phyloP scores from a whole-genome alignment of 2,888 invertebrate genomes.

The Hirtodrosophila alboralis region DNA sequence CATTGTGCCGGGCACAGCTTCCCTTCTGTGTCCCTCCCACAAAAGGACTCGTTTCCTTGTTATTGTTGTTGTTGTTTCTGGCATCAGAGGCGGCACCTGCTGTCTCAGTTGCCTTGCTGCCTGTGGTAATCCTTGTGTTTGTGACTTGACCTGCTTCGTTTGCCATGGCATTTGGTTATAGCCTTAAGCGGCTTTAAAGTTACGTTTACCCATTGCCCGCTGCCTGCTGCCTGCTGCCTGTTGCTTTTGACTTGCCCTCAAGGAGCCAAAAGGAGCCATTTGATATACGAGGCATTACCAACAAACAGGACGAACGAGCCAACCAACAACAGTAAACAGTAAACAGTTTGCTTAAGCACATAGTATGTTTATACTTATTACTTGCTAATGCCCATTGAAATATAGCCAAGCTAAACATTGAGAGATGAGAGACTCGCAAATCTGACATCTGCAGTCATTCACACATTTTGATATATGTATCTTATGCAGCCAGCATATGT shows the following conservation, averaged over 20 bases:
- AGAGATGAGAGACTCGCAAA: constrained; percentile 15
- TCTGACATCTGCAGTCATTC: constrained; percentile 30
- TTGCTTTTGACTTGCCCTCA: constrained; percentile 52
- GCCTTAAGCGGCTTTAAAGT: constrained; percentile 76
- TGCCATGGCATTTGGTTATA: constrained; percentile 74
- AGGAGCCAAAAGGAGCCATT: constrained; percentile 36
- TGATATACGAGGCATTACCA: constrained; percentile 45
- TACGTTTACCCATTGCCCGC: constrained; percentile 44
- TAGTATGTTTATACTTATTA: constrained; percentile 75
- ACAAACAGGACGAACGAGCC: constrained; percentile 21
- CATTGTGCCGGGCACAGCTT: constrained; percentile 58
- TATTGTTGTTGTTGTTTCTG: constrained; percentile 33
- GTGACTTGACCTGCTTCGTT: constrained; percentile 78
- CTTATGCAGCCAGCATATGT: constrained; percentile 9
- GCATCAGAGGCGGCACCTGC: constrained; percentile 50
- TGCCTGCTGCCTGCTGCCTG: constrained; percentile 29
- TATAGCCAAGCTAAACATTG: constrained; percentile 11
- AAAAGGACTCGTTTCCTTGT: constrained; percentile 26
- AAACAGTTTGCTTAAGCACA: constrained; percentile 68
- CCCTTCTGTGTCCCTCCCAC: constrained; percentile 9
- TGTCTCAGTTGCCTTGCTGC: constrained; percentile 31
- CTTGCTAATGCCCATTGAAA: constrained; percentile 60
- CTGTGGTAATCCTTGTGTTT: constrained; percentile 71
- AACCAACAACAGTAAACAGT: no score
- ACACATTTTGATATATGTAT: constrained; percentile 19